A percentile compares a stretch with the other conserved stretches of the same genome.
Evolutionary conservation across 2,113 vertebrate genomes (phyloP).

Genomic region (Cnemophilus loriae): DNA sequence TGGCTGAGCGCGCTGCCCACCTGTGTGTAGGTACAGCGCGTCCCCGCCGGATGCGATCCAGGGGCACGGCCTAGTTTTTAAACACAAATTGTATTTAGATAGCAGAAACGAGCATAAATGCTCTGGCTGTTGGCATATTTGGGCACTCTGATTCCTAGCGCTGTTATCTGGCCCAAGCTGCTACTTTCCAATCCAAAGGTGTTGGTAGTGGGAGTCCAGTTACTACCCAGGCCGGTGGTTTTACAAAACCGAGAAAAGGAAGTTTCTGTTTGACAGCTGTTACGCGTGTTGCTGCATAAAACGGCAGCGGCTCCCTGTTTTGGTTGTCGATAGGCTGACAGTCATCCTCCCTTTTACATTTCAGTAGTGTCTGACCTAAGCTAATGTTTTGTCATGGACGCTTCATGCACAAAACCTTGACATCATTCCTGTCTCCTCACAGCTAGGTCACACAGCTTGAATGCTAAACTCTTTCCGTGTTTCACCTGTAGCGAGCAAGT

Average conservation of each 20-base stretch:
- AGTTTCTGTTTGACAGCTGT: not conserved
- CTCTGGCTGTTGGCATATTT: accelerated
- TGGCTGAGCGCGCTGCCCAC: not conserved
- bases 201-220: accelerated
- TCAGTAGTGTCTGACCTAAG: not conserved
- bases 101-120: not conserved
- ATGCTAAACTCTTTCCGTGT: not conserved
- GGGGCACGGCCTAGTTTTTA: not conserved
- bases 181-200: not conserved
- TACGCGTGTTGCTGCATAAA: not conserved
- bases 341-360: not conserved
- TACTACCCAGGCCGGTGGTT: not conserved
- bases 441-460: not conserved
- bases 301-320: not conserved
- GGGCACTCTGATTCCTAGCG: accelerated
- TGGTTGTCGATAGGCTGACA: not conserved
- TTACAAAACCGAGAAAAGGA: not conserved
- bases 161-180: not conserved
- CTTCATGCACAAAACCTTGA: not conserved
- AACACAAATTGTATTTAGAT: too few relatives aligned
- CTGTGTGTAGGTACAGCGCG: not conserved
- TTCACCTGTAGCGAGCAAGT: not conserved
- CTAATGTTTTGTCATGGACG: not conserved
- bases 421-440: not conserved
- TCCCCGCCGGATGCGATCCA: not conserved